Evolutionary conservation across 1,140 invertebrate species (phyloP).

Genomic region (Nephila pilipes): DNA sequence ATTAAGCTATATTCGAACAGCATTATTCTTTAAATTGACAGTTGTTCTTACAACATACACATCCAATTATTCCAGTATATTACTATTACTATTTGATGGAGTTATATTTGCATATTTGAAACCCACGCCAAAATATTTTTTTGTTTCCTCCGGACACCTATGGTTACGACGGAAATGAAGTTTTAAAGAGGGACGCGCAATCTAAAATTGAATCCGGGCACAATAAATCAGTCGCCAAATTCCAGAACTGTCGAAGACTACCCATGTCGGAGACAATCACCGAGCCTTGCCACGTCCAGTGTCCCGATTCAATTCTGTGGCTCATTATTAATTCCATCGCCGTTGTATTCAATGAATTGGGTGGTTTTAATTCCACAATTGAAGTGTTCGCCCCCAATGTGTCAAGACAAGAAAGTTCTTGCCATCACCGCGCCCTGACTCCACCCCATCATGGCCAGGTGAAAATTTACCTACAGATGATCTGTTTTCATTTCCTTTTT

Average conservation of each 20-base stretch:
- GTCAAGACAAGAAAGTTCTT: conserved; percentile 35
- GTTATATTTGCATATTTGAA: conserved; percentile 6
- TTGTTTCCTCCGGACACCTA: not conserved
- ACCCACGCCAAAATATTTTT: not conserved
- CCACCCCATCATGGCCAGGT: conserved; percentile 36
- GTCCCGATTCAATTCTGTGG: conserved; percentile 8
- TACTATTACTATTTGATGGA: not conserved
- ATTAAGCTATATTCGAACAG: not conserved
- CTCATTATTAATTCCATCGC: conserved; percentile 54
- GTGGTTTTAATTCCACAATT: conserved; percentile 60
- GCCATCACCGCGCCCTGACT: conserved; percentile 44
- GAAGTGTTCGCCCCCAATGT: conserved; percentile 68
- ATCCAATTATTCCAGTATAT: not conserved
- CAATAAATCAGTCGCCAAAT: conserved; percentile 42
- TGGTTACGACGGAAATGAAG: not conserved
- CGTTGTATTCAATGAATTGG: conserved; percentile 58
- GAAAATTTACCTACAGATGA: conserved; percentile 44
- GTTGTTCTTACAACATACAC: not conserved
- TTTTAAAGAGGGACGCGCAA: not conserved
- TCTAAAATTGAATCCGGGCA: not conserved
- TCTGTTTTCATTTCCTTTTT: conserved; percentile 42
- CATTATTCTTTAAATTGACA: not conserved
- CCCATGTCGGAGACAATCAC: conserved; percentile 15
- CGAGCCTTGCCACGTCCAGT: not conserved
- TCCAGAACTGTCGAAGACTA: conserved; percentile 9